Evolutionary conservation across 2,797 vertebrate species (phyloP).

Genomic region (Dendrocincla tyrannina): DNA sequence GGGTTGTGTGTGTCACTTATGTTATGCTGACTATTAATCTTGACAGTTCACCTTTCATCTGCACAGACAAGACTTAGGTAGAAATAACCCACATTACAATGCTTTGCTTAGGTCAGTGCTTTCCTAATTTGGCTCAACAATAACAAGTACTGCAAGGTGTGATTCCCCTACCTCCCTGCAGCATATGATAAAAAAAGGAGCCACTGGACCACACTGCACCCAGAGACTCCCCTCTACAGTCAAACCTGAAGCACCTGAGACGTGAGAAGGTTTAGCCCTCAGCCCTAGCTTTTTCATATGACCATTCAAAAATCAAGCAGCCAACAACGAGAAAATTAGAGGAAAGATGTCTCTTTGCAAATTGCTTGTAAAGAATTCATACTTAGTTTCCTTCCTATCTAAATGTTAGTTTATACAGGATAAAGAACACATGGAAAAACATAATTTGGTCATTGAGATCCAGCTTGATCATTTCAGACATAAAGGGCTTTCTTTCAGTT

Average conservation of each 20-base stretch:
- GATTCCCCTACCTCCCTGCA: background rate
- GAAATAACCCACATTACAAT: background rate
- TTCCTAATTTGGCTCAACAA: background rate
- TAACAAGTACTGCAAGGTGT: background rate
- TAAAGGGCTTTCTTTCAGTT: background rate
- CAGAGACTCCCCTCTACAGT: background rate
- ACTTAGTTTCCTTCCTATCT: background rate
- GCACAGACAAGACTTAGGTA: background rate
- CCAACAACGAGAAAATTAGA: background rate
- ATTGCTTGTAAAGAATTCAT: background rate
- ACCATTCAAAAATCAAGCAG: background rate
- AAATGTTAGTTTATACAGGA: background rate
- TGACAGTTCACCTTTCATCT: background rate
- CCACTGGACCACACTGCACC: background rate
- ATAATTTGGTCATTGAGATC: background rate
- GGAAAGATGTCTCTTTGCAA: background rate
- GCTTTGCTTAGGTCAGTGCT: background rate
- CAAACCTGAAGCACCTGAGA: background rate
- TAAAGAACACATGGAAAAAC: background rate
- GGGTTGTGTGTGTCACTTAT: background rate
- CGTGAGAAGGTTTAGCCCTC: background rate
- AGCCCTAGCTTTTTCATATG: background rate
- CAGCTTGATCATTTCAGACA: background rate
- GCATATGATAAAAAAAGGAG: background rate
- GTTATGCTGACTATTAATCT: background rate